Percentiles rank a stretch among this genome's conserved stretches.
These are phyloP conservation scores for Sarcoramphus papa DNA, from an alignment of 2,797 vertebrate genomes.

Conservation along the genomic window DNA sequence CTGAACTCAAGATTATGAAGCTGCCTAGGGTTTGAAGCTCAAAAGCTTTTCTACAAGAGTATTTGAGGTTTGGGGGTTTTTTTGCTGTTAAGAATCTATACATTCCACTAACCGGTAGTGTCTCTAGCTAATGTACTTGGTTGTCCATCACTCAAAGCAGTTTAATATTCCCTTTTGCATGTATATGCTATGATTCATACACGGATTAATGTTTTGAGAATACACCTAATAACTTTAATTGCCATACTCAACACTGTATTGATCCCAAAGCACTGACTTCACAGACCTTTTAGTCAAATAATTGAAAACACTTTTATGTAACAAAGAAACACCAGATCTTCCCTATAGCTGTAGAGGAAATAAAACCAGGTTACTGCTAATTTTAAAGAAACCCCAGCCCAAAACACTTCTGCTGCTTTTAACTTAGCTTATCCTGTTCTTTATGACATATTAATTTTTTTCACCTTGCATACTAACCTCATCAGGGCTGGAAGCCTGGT, in stretches of 20 bases:
- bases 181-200: neutral
- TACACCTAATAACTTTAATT: neutral
- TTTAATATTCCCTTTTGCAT: neutral
- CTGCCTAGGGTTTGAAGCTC: neutral
- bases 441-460: neutral
- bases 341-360: neutral
- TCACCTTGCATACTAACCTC: constrained; percentile 79
- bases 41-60: neutral
- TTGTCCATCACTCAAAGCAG: neutral
- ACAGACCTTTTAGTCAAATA: neutral
- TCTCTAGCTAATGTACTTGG: neutral
- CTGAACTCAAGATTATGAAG: neutral
- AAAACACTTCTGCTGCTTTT: neutral
- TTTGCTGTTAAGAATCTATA: neutral
- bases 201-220: neutral
- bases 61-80: neutral
- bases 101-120: neutral
- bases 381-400: neutral
- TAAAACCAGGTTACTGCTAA: neutral
- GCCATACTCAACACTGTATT: neutral
- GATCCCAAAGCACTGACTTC: neutral
- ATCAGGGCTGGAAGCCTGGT: constrained; percentile 97
- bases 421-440: neutral
- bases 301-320: neutral
- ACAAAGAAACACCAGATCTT: neutral